phyloP scores from a whole-genome alignment of 2,113 vertebrate genomes.

The Nipponia nippon region DNA sequence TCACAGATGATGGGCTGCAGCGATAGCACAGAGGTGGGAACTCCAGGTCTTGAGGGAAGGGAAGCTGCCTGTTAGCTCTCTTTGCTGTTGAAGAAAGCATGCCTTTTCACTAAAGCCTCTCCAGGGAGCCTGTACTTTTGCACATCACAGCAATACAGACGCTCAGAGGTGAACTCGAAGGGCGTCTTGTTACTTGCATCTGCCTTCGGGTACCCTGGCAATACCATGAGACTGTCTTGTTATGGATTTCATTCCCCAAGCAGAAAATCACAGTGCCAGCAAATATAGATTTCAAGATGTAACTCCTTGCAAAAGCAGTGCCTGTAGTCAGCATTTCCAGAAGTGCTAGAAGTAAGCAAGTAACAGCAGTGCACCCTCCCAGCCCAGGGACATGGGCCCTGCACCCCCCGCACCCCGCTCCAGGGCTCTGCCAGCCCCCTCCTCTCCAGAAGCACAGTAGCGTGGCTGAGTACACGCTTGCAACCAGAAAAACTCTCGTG shows the following conservation, averaged over 20 bases:
- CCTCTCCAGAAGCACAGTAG: background rate
- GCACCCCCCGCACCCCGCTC: rapidly evolving
- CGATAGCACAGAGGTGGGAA: background rate
- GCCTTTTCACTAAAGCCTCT: background rate
- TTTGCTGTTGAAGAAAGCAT: background rate
- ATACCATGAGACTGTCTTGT: background rate
- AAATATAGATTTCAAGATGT: background rate
- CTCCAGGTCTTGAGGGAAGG: background rate
- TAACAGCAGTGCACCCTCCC: background rate
- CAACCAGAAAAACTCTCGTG: background rate
- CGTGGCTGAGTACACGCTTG: background rate
- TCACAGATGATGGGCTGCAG: background rate
- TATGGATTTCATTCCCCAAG: background rate
- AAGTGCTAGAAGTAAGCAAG: background rate
- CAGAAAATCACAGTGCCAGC: background rate
- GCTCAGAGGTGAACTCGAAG: background rate
- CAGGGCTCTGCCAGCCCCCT: background rate
- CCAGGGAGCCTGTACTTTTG: background rate
- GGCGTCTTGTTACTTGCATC: background rate
- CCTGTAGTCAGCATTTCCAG: background rate
- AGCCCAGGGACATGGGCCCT: rapidly evolving
- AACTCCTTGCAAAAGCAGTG: background rate
- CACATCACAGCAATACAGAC: background rate
- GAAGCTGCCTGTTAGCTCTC: background rate
- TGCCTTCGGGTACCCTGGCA: background rate